Evolutionary conservation across 1,140 invertebrate species (phyloP), one percentile per base, ranked within the genome.

Genomic region (Glossosoma conforme): DNA sequence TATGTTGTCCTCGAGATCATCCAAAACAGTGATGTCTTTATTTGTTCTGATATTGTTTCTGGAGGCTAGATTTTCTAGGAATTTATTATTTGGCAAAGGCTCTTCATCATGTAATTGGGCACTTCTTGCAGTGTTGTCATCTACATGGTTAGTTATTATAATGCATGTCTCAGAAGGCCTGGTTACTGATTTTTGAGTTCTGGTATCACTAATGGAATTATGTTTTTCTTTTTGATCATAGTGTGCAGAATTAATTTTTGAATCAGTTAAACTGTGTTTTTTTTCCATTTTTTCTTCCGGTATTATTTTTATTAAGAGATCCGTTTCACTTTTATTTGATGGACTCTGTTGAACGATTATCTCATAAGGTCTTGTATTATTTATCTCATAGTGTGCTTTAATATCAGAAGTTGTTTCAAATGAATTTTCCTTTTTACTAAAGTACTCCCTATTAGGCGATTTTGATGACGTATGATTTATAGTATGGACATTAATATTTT

Each of bases 131-230:
- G 15, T 6, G 35, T 37, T 14, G 13, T 37, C 14, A 38, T 44
- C 45, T 9, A 54, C 25, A 21, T 51, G 56, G 5, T 51, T 52
- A 18, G 51, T 58, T 14, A 58, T 58, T 33, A 58, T 58, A 35
- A 58, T 58, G 21, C 47, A 51, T 2, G 56, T 54, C 37, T 58
- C 56, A 15, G 44, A 15, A n/a, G 50, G 50, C 11, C 18, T 45
- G 10, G 35, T 28, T 15, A 52, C 46, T 2, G 41, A 37, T 2
- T 42, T 40, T 28, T 45, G 50, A 5, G 43, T 52, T 14, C 32
- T 9, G 2, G 22, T 18, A 36, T 19, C 24, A 24, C 24, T 50
- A 38, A 46, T 24, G 2, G 44, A 35, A 37, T 24, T 46, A n/a
- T 37, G 33, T 37, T 35, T 45, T 2, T 37, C 44, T 13, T 18